phyloP scores from a whole-genome alignment of 2,113 vertebrate genomes.

The Narcine bancroftii region DNA sequence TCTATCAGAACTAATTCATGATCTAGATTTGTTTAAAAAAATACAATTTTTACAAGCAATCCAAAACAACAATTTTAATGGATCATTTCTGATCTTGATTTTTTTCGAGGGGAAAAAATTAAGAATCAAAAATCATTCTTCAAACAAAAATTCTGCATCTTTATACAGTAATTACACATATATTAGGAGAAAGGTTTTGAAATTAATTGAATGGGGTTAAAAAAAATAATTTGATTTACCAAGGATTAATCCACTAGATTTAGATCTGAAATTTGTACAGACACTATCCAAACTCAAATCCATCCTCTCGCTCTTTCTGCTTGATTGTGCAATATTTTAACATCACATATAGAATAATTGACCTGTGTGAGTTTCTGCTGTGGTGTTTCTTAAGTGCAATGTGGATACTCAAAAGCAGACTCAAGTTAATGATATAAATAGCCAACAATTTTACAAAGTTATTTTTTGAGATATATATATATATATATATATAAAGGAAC shows the following conservation, averaged over 20 bases:
- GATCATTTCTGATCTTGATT: no score
- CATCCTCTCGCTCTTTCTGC: neutral
- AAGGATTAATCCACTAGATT: conserved; percentile 70
- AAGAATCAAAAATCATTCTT: neutral
- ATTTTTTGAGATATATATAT: no score
- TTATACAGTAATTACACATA: neutral
- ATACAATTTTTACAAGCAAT: neutral
- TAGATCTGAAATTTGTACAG: conserved; percentile 60
- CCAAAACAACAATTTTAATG: neutral
- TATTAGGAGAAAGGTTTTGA: conserved; percentile 59
- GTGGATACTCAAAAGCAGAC: neutral
- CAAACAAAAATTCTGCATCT: neutral
- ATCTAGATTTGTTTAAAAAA: neutral
- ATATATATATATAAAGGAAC: neutral
- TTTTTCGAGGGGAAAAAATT: neutral
- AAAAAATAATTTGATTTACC: conserved; percentile 71
- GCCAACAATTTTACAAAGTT: neutral
- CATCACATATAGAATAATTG: neutral
- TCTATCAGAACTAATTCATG: neutral
- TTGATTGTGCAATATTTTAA: neutral
- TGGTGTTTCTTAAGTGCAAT: neutral
- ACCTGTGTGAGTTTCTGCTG: neutral
- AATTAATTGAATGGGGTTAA: conserved; percentile 69
- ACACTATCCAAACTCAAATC: no score
- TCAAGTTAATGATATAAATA: neutral